Evolutionary conservation across 2,113 vertebrate species (phyloP), one percentile per base, ranked within the genome.

Genomic region (Podocnemis expansa): DNA sequence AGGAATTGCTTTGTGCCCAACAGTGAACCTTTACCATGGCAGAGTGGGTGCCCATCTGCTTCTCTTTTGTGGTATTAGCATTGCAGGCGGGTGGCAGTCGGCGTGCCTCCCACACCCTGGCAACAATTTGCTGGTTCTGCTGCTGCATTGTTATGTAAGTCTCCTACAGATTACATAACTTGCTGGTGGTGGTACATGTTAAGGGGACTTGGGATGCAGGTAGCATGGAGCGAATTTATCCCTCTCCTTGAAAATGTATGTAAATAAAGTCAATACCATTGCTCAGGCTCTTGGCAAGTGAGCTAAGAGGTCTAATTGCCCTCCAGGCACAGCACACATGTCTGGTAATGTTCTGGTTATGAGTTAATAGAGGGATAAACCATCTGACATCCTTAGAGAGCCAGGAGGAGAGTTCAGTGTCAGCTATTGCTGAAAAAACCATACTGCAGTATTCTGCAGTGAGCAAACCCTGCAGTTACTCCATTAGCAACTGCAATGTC

Each of bases 81-180:
- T 51, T 54, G n/a, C 60, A 25, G 76, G 10, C 22, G 34, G 47
- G 78, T 63, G 78, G 78, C 76, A 80, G 56, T n/a, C 56, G 9
- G 75, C 19, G 17, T 8, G 10, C 55, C 34, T n/a, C 85, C 47
- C 45, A 45, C 49, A 38, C 24, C n/a, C 47, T n/a, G 21, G 63
- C 17, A 73, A 84, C 58, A 49, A 47, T 27, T 76, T 38, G 63
- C 63, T 70, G 63, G 58, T 27, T 8, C 9, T 29, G 91, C 85
- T 21, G 75, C 13, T 60, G 31, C 51, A 38, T 17, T 70, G 89
- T 97, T 96, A 94, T 21, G 3, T 96, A 97, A 97, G 84, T 67
- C 10, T 34, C 21, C 82, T 91, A 75, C 49, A 8, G 16, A 0
- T 97, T 96, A 93, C 47, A 89, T 97, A 97, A 97, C 60, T 89